Evolutionary conservation across 2,888 invertebrate species (phyloP).

Genomic region (Molanna angustata): DNA sequence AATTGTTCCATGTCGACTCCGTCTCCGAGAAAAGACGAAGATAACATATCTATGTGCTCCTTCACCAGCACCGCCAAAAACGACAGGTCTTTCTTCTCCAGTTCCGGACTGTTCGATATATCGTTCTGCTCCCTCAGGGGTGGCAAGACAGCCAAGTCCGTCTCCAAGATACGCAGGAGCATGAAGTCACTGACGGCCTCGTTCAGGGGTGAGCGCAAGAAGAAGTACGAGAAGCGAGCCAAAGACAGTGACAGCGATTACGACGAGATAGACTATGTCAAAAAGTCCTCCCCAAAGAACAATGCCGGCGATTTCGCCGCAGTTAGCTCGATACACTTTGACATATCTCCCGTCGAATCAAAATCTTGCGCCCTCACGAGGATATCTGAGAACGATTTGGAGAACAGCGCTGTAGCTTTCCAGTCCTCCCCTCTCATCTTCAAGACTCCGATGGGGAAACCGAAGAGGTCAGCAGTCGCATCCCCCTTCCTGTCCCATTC

Average conservation of each 20-base stretch:
- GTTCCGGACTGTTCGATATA: constrained; percentile 51
- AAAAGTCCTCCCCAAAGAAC: constrained; percentile 42
- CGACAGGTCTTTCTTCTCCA: constrained; percentile 30
- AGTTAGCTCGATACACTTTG: constrained; percentile 7
- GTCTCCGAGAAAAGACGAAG: constrained; percentile 51
- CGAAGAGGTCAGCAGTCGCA: constrained; percentile 28
- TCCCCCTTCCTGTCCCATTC: constrained; percentile 35
- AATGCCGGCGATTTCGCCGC: not conserved
- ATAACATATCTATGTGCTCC: constrained; percentile 49
- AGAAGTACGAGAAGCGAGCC: constrained; percentile 52
- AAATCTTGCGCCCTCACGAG: constrained; percentile 40
- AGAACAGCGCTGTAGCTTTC: constrained; percentile 23
- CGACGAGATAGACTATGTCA: constrained; percentile 45
- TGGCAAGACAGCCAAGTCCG: constrained; percentile 51
- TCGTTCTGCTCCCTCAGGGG: constrained; percentile 50
- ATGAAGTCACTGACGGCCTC: constrained; percentile 56
- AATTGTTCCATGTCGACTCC: constrained; percentile 45
- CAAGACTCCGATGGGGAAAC: constrained; percentile 27
- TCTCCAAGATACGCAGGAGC: constrained; percentile 50
- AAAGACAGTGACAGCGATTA: constrained; percentile 42
- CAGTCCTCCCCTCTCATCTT: constrained; percentile 26
- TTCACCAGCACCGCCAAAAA: constrained; percentile 48
- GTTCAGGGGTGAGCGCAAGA: constrained; percentile 52
- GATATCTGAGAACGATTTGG: constrained; percentile 39
- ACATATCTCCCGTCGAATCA: constrained; percentile 22